Conservation (phyloP, 2,797 vertebrate species). For the Pseudochirops corinnae region DNA sequence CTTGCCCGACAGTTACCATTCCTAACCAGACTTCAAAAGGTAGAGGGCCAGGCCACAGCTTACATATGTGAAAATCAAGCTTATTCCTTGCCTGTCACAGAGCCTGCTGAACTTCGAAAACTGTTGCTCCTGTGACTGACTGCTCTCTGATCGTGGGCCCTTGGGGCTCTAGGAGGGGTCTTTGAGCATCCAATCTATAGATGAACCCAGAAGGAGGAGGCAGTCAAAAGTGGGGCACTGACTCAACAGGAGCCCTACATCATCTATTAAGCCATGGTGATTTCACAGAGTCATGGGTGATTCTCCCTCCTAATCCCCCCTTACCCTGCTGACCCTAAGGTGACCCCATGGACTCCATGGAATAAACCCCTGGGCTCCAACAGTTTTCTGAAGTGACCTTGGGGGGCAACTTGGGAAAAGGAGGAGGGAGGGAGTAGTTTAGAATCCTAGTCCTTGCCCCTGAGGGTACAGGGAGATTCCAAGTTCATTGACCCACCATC, state of each 20-base stretch:
- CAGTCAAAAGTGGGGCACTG: not conserved
- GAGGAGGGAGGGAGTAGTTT: not conserved
- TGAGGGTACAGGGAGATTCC: not conserved
- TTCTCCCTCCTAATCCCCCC: not conserved
- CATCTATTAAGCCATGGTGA: not conserved
- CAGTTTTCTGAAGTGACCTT: conserved; percentile 44
- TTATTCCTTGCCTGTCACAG: conserved; percentile 92
- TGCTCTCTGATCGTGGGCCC: not conserved
- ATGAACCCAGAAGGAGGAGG: not conserved
- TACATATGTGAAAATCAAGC: conserved; percentile 92
- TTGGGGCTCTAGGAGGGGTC: not conserved
- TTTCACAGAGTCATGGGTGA: not conserved
- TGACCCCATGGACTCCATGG: conserved; percentile 33
- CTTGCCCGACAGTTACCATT: conserved; percentile 89
- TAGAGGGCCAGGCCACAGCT: conserved; percentile 88
- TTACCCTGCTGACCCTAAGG: conserved; percentile 5
- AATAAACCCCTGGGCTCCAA: conserved; percentile 72
- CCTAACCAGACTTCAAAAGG: conserved; percentile 87
- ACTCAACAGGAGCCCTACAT: not conserved
- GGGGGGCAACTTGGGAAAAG: conserved; percentile 10
- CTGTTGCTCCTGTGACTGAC: conserved; percentile 87
- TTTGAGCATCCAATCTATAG: conserved; percentile 27
- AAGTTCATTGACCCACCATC: not conserved
- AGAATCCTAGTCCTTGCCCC: not conserved
- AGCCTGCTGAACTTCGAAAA: conserved; percentile 89